Evolutionary conservation across 1,140 invertebrate species (phyloP), one percentile per base, ranked within the genome.

Genomic region (Agrypnia vestita): DNA sequence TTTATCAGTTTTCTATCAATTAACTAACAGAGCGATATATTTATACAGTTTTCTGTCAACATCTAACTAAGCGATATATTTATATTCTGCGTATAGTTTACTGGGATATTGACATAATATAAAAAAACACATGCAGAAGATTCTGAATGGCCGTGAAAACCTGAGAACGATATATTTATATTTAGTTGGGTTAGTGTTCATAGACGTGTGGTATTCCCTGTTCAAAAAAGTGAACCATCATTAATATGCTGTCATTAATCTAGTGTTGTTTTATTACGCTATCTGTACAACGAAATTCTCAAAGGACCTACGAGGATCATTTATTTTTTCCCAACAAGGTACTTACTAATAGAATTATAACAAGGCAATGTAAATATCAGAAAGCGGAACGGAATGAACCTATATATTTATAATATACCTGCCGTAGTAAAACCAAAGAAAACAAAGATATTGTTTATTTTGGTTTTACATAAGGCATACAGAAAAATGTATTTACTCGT

Each of bases 271-370:
- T 56, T 73, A 73, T 55, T 73, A 73, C 43, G 47, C 47, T 55
- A 25, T 25, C 21, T 13, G 13, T 61, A 15, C 19, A 71, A 71
- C 44, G 17, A 71, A 71, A 71, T 47, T 47, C 44, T 15, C 11
- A 67, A 55, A 55, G 71, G 71, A 73, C 53, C 17, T 11, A 69
- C 4, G n/a, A 69, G 8, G 71, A 53, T 73, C 71, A 55, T 73
- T 73, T 35, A 15, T 35, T 56, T 73, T 73, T 73, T 73, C 53
- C 12, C n/a, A 56, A 55, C 71, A 53, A 73, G 25, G 49, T 10
- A 53, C 25, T 53, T n/a, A 25, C 71, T 73, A 73, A 73, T 73
- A 53, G 71, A 43, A 55, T 73, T 73, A 53, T 73, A 73, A 73
- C 71, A 25, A n/a, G 71, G 21, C 21, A 35, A 35, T 35, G 25